Conservation (phyloP, 2,797 vertebrate species). For the Phyllotis vaccarum region DNA sequence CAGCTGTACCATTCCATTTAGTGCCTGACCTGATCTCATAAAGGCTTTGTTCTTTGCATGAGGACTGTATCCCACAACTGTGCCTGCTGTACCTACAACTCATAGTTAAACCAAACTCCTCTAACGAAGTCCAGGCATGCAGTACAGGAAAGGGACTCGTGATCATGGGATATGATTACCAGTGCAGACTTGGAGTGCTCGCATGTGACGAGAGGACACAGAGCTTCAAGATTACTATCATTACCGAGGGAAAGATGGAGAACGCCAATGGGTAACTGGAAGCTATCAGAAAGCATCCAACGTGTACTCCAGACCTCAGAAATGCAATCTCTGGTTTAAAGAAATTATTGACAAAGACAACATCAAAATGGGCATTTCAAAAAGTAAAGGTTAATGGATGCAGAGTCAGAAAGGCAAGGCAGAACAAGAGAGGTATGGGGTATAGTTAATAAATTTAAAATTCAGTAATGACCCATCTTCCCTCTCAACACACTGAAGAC, state of each 20-base stretch:
- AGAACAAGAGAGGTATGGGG: neutral
- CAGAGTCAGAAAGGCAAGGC: neutral
- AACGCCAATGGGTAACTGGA: neutral
- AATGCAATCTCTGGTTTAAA: neutral
- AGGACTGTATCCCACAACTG: neutral
- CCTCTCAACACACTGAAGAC: neutral
- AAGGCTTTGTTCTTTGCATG: neutral
- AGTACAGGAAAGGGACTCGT: neutral
- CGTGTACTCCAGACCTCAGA: neutral
- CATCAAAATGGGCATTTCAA: neutral
- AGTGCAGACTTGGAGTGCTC: neutral
- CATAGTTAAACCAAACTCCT: neutral
- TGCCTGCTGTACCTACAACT: neutral
- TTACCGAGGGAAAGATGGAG: neutral
- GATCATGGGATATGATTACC: neutral
- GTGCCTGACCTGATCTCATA: neutral
- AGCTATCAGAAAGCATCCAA: neutral
- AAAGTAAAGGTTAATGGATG: neutral
- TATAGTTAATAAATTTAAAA: neutral
- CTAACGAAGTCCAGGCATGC: neutral
- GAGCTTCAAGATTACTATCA: neutral
- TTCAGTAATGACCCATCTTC: neutral
- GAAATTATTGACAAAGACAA: neutral
- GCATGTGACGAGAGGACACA: neutral
- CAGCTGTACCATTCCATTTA: neutral